Conservation (phyloP, 2,888 invertebrate species). For the Octonoba sinensis region DNA sequence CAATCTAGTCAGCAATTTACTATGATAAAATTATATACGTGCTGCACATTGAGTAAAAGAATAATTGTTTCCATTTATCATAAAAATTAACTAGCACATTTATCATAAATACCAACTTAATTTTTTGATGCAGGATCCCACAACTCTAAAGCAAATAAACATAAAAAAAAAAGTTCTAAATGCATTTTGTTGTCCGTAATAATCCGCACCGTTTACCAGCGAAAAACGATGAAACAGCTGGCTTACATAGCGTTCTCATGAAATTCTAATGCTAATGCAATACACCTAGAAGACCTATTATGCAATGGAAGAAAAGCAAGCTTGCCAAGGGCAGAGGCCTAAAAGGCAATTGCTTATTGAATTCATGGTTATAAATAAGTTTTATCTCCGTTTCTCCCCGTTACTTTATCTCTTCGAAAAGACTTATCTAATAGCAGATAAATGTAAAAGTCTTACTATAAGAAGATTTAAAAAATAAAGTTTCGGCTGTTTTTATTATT, state of each 20-base stretch:
- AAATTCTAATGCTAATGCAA: constrained; percentile 50
- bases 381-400: constrained; percentile 26
- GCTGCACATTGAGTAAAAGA: too few relatives aligned
- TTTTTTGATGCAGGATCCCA: too few relatives aligned
- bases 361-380: constrained; percentile 49
- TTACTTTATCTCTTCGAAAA: constrained; percentile 16
- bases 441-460: constrained; percentile 29
- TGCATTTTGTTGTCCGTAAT: neutral
- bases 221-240: constrained; percentile 42
- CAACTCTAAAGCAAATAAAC: neutral
- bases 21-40: too few relatives aligned
- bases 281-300: constrained; percentile 33
- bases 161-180: neutral
- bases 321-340: neutral
- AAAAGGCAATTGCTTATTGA: constrained; percentile 40
- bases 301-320: constrained; percentile 2
- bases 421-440: constrained; percentile 29
- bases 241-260: constrained; percentile 37
- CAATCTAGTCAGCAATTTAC: too few relatives aligned
- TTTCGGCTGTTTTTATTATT: too few relatives aligned
- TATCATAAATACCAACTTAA: too few relatives aligned
- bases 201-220: neutral
- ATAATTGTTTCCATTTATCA: too few relatives aligned
- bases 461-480: too few relatives aligned
- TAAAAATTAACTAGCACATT: too few relatives aligned